phyloP scores from a whole-genome alignment of 2,113 vertebrate species.

The Okapia johnstoni region DNA sequence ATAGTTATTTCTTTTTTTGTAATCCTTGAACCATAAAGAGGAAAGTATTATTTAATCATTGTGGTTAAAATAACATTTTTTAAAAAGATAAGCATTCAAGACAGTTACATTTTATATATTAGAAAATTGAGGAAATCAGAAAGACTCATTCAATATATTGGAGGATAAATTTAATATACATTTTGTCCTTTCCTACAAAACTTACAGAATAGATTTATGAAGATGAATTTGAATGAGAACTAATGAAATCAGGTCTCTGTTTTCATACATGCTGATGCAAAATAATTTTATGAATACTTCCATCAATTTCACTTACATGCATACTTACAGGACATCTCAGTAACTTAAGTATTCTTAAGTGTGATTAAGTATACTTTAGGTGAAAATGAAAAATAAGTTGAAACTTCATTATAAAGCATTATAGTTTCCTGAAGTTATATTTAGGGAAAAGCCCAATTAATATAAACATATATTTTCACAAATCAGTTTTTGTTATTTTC shows the following conservation, averaged over 20 bases:
- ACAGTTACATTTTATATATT: neutral
- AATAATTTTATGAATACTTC: neutral
- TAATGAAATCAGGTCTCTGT: neutral
- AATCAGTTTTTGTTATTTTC: neutral
- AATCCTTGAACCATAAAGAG: neutral
- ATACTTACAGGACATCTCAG: neutral
- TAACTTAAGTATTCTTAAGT: neutral
- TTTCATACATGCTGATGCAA: neutral
- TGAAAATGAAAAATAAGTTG: neutral
- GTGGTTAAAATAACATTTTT: slow-evolving; percentile 20
- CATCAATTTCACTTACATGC: neutral
- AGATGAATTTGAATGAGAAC: neutral
- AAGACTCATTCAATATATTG: neutral
- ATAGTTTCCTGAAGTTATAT: neutral
- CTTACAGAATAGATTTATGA: neutral
- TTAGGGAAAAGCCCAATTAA: neutral
- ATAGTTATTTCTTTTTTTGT: slow-evolving; percentile 2
- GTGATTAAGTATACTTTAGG: neutral
- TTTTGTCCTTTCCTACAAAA: neutral
- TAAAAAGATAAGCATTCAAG: neutral
- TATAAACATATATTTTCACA: neutral
- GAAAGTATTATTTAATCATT: neutral
- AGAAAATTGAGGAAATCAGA: neutral
- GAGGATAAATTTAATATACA: neutral
- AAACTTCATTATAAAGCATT: neutral